phyloP scores from a whole-genome alignment of 2,113 vertebrate species.

The Cheilinus undulatus region DNA sequence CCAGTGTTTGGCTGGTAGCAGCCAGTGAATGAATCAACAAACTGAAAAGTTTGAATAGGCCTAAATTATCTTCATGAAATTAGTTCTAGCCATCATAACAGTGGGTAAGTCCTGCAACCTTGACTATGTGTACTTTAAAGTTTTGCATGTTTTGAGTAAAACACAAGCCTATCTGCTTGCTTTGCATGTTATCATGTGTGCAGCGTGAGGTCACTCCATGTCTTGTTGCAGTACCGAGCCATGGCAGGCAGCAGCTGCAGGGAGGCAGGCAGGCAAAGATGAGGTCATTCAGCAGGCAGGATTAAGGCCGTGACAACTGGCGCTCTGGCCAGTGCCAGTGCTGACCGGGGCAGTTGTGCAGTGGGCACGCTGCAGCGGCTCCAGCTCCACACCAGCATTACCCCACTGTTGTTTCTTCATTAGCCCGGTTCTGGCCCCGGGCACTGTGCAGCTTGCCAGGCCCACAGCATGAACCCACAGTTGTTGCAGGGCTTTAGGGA shows the following conservation, averaged over 20 bases:
- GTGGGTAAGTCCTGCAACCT: background rate
- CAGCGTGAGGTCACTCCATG: conserved; percentile 64
- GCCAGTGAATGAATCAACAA: background rate
- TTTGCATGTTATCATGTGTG: conserved; percentile 47
- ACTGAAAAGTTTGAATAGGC: too few species aligned
- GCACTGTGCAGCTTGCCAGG: conserved; percentile 48
- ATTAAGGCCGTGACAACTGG: conserved; percentile 79
- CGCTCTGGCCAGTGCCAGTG: conserved; percentile 67
- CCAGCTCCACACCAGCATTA: conserved; percentile 50
- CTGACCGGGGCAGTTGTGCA: conserved; percentile 64
- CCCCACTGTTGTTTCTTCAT: conserved; percentile 78
- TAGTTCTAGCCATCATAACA: background rate
- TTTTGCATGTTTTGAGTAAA: conserved; percentile 52
- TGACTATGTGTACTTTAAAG: background rate
- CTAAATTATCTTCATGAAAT: too few species aligned
- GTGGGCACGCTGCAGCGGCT: conserved; percentile 43
- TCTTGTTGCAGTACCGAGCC: conserved; percentile 42
- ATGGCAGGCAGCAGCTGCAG: conserved; percentile 60
- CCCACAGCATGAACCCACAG: conserved; percentile 69
- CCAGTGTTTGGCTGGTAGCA: background rate
- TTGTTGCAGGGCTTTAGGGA: conserved; percentile 72
- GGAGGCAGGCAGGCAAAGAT: conserved; percentile 63
- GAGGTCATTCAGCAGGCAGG: conserved; percentile 78
- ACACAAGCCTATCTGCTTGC: conserved; percentile 26
- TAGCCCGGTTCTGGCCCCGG: conserved; percentile 57